Percentiles rank a stretch among this genome's conserved stretches.
phyloP scores from a whole-genome alignment of 23 tunicate genomes.

The Trididemnum miniatum region DNA sequence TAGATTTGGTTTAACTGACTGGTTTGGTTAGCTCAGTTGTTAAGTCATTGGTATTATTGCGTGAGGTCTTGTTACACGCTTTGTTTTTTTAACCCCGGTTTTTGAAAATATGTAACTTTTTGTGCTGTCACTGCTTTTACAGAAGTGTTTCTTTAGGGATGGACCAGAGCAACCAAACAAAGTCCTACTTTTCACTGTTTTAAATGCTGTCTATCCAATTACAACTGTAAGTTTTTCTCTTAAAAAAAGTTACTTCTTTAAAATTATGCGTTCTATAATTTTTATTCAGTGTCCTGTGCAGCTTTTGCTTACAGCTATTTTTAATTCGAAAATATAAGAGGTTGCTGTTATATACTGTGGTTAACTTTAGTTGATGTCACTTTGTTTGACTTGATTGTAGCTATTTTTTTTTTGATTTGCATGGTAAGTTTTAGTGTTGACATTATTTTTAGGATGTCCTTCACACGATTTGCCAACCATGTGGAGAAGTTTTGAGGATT shows the following conservation, averaged over 20 bases:
- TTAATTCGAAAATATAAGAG: neutral
- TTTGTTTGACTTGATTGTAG: too few species aligned
- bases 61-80: too few species aligned
- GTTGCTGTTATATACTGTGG: neutral
- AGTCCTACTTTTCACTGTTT: conserved; percentile 82
- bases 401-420: neutral
- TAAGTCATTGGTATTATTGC: too few species aligned
- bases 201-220: conserved; percentile 96
- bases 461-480: conserved; percentile 76
- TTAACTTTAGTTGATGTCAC: too few species aligned
- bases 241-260: too few species aligned
- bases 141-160: conserved; percentile 19
- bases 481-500: conserved; percentile 90
- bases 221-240: conserved; percentile 88
- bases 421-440: too few species aligned
- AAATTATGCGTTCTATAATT: too few species aligned
- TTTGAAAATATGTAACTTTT: neutral
- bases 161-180: conserved; percentile 75
- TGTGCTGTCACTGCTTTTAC: neutral
- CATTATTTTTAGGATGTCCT: conserved; percentile 58
- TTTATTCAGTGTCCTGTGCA: too few species aligned
- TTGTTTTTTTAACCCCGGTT: too few species aligned
- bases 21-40: too few species aligned
- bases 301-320: too few species aligned
- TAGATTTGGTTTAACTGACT: too few species aligned